Base-by-base conservation (phyloP, 2,888 invertebrate species). In the Pollenia angustigena region DNA sequence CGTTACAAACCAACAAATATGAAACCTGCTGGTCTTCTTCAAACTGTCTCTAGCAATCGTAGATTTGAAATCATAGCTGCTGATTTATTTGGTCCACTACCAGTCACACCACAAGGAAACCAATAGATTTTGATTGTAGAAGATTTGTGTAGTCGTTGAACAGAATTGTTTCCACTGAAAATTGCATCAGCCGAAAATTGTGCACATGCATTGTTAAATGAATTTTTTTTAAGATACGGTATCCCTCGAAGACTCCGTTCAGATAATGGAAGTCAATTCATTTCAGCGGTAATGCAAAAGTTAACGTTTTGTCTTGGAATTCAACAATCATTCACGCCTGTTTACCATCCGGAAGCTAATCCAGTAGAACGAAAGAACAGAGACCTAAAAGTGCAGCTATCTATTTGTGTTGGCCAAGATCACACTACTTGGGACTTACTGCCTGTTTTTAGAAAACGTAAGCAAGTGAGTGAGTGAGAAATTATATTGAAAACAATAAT, bases 301-400 rank as follows among this genome's bases (percentile, higher is more conserved):
- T 50, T 91, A 0, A 79, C 81, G 0, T 85, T 11, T 62, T 75
- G 52, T 10, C 40, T 75, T 12, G 60, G 50, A 4, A 75, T 62
- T 12, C 11, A 68, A 32, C 88, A 88, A 66, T 14, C 40, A 0
- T 85, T 83, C 42, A 89, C 89, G 2, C 91, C 92, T 0, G 69
- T 91, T 0, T 91, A 92, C 85, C 92, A 93, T 48, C 92, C 92
- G 0, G 89, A 91, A 42, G 90, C 90, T 0, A 92, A 92, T 64
- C 92, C 91, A 0, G 91, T 90, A 0, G 92, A 92, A 75, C 10
- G 68, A 7, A 75, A 62, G 10, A 82, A 82, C 16, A 18, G 82
- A n/a, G 82, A 82, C 14, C 9, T 82, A 1, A 69, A 82, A 56
- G 23, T 23, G 2, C 69, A 82, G 52, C 56, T 66, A 14, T 58